Evolutionary conservation across 2,113 vertebrate genomes (phyloP), one percentile per base, ranked within the genome.

Genomic region (Grammomys surdaster): DNA sequence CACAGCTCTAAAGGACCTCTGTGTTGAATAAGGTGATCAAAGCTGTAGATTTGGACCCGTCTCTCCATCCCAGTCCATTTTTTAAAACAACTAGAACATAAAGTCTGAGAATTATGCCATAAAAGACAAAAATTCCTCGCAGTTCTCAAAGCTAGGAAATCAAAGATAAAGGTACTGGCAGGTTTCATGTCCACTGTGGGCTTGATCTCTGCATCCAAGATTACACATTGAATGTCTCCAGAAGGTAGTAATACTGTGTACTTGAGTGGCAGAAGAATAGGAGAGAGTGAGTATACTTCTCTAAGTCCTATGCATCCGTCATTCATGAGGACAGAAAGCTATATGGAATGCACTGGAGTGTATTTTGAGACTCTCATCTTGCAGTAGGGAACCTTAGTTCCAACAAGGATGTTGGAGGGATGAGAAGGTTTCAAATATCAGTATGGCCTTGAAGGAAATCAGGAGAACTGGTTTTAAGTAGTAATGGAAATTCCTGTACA

Each of bases 391-490:
- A 60, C 58, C n/a, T 91, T 82, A 48, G 19, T 82, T 82, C 40
- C 67, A 69, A 7, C 24, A n/a, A 4, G 36, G 36, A 24, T 67
- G 65, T 76, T 26, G 33, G n/a, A 88, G 65, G 10, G 2, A 12
- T 28, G 48, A 60, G n/a, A 67, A 88, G 26, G 48, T 76, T 63
- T 72, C 19, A 60, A 7, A 33, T 82, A 16, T 33, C 12, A 36
- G 48, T 4, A 70, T 36, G 14, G 60, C 67, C 48, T 46, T 46
- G 20, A 2, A 94, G 60, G 88, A 87, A 91, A 58, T 19, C 70
- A 69, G 13, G 40, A 70, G 33, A 70, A 8, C 40, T 96, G 33
- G n/a, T 87, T 93, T 94, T 80, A 80, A 88, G 13, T 73, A 87
- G 4, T 26, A 89, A 85, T 80, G 54, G 63, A 88, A 88, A 80